A percentile compares a stretch with the other conserved stretches of the same genome.
These are phyloP conservation scores for Tachysurus fulvidraco DNA, from an alignment of 2,113 vertebrate species.

Conservation along the genomic window DNA sequence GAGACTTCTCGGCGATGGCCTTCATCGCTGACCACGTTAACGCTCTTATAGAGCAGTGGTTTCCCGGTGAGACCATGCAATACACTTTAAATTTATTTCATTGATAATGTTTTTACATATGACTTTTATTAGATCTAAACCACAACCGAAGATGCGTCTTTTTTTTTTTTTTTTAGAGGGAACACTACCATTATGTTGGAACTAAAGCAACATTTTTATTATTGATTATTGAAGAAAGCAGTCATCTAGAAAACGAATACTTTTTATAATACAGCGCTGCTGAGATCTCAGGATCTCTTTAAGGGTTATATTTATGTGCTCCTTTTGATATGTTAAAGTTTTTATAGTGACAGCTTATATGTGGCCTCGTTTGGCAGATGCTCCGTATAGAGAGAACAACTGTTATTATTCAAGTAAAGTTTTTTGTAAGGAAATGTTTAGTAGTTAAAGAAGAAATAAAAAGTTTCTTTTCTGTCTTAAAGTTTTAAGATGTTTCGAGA, in stretches of 20 bases:
- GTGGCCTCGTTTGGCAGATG: neutral
- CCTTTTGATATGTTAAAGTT: neutral
- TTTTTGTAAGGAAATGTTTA: neutral
- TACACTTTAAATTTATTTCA: neutral
- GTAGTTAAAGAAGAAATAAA: neutral
- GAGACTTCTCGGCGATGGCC: conserved; percentile 97
- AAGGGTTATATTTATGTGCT: neutral
- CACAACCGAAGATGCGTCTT: neutral
- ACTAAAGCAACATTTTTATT: no score
- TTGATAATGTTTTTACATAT: neutral
- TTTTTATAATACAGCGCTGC: neutral
- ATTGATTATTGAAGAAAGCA: no score
- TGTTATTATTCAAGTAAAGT: neutral
- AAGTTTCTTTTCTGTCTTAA: neutral
- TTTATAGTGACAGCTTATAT: neutral
- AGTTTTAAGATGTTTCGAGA: neutral
- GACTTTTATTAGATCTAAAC: neutral
- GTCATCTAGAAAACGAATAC: no score
- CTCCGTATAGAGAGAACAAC: neutral
- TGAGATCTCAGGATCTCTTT: neutral
- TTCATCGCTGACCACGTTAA: conserved; percentile 97
- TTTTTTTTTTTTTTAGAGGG: no score
- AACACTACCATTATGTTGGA: no score
- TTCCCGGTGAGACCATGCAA: conserved; percentile 83
- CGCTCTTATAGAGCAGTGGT: conserved; percentile 96